Evolutionary conservation across 2,797 vertebrate genomes (phyloP).

Genomic region (Silurus aristotelis): DNA sequence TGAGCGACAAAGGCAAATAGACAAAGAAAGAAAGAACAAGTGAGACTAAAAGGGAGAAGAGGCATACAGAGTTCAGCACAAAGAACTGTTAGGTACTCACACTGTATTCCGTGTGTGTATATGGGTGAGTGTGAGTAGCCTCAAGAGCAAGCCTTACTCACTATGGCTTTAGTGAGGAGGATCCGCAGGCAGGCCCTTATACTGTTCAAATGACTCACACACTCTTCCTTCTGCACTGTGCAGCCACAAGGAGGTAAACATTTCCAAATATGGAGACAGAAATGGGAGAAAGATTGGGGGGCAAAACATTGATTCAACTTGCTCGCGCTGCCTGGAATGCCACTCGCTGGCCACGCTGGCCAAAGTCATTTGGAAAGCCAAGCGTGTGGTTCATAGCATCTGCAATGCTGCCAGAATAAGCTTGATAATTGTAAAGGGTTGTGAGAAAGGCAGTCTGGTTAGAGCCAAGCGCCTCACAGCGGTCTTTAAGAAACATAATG

Average conservation of each 20-base stretch:
- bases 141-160: conserved; percentile 61
- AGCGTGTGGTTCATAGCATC: conserved; percentile 72
- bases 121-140: conserved; percentile 51
- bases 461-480: conserved; percentile 10
- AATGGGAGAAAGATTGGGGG: conserved; percentile 85
- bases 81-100: conserved; percentile 72
- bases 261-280: conserved; percentile 99
- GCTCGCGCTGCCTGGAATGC: conserved; percentile 76
- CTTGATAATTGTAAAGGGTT: conserved; percentile 65
- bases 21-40: neutral
- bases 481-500: conserved; percentile 14
- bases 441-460: conserved; percentile 59
- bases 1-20: neutral
- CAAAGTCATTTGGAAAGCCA: conserved; percentile 71
- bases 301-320: conserved; percentile 84
- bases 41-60: conserved; percentile 20
- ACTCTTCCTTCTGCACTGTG: conserved; percentile 85
- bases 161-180: conserved; percentile 63
- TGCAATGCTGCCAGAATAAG: conserved; percentile 63
- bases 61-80: neutral
- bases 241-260: conserved; percentile 95
- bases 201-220: conserved; percentile 85
- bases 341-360: conserved; percentile 64
- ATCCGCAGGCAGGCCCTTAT: conserved; percentile 67
- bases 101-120: conserved; percentile 35